A percentile compares a stretch with the other conserved stretches of the same genome.
These are phyloP conservation scores for Drosophila helvetica DNA, from an alignment of 2,888 invertebrate species.

Conservation along the genomic window DNA sequence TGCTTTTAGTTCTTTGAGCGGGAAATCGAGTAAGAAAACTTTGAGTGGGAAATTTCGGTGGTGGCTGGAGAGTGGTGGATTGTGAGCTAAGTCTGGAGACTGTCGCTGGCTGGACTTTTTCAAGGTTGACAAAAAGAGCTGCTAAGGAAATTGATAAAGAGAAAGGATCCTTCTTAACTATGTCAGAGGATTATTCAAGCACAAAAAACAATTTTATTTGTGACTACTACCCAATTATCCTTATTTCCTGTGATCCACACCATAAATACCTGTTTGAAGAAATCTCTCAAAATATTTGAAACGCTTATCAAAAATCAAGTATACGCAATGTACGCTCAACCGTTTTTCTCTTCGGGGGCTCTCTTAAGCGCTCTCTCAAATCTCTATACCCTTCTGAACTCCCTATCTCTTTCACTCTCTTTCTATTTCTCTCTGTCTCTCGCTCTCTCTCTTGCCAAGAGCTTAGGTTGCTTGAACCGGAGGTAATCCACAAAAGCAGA, in stretches of 20 bases:
- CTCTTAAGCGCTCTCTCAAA: background rate
- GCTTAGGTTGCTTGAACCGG: background rate
- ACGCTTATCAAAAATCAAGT: constrained; percentile 5
- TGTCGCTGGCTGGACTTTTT: background rate
- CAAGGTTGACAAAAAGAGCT: constrained; percentile 10
- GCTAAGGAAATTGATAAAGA: no score
- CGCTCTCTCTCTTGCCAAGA: background rate
- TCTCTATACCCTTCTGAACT: background rate
- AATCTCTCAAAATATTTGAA: background rate
- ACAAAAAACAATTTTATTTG: no score
- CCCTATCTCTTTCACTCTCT: background rate
- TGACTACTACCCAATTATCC: no score
- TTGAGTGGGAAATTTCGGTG: constrained; percentile 5
- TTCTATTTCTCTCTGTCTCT: background rate
- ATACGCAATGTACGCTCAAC: background rate
- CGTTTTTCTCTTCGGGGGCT: background rate
- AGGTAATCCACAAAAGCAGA: background rate
- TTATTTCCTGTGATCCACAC: no score
- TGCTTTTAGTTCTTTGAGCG: constrained; percentile 25
- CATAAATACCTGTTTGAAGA: no score
- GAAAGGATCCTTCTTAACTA: no score
- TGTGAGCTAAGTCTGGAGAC: no score
- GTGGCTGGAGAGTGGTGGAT: no score
- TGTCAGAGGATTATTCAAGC: no score
- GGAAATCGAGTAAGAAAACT: constrained; percentile 26